phyloP scores from a whole-genome alignment of 2,888 invertebrate species.

The Andrena bicolor region DNA sequence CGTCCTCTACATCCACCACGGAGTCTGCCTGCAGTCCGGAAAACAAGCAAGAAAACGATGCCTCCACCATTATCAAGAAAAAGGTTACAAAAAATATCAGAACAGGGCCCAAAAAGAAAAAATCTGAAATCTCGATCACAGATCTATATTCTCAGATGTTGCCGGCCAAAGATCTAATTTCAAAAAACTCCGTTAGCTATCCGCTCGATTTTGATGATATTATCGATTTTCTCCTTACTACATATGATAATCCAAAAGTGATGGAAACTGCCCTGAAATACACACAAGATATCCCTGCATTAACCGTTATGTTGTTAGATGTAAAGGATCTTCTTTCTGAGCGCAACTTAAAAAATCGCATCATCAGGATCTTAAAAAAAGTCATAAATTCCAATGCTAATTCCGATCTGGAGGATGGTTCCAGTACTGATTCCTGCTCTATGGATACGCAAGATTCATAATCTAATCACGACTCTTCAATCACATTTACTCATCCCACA shows the following conservation, averaged over 20 bases:
- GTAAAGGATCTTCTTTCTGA: background rate
- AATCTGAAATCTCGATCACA: too few species aligned
- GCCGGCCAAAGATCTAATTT: too few species aligned
- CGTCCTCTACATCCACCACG: too few species aligned
- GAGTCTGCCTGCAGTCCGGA: too few species aligned
- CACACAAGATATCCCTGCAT: background rate
- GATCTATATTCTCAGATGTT: too few species aligned
- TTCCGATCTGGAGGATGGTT: background rate
- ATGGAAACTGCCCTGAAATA: background rate
- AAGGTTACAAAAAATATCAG: too few species aligned
- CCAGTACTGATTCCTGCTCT: background rate
- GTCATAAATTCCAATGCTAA: background rate
- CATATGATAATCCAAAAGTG: background rate
- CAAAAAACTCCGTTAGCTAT: background rate
- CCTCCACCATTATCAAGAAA: too few species aligned
- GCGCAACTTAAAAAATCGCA: background rate
- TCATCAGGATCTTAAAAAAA: background rate
- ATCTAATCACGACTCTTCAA: background rate
- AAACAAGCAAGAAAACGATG: too few species aligned
- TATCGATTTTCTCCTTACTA: background rate
- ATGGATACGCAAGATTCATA: background rate
- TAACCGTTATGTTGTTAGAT: background rate
- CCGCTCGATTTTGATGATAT: background rate
- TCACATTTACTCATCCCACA: too few species aligned
- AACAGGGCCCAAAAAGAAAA: too few species aligned